Base-by-base conservation (phyloP, 2,888 invertebrate genomes). In the Neria commutata region DNA sequence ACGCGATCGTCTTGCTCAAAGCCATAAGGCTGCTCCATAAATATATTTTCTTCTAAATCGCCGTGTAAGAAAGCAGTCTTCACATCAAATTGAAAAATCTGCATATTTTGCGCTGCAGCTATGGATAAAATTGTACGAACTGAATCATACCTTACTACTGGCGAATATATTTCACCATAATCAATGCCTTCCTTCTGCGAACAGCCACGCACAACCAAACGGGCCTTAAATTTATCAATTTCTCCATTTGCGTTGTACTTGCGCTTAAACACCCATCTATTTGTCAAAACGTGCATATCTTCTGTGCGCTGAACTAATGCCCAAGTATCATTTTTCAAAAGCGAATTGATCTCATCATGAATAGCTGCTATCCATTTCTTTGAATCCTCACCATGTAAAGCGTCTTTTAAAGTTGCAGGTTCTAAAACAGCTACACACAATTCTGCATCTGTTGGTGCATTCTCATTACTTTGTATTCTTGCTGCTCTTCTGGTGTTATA, bases 271-370 rank as follows among this genome's bases (percentile, higher is more conserved):
- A 56, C 29, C 61, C 65, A 65, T 21, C 55, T 17, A 42, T 48
- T 49, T 11, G 34, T 29, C 1, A 56, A 40, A 33, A 56, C 45
- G 34, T 60, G 54, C 4, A 45, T 55, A 42, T 29, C 29, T 26
- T 16, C 25, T 14, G 61, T 52, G 48, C 49, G 45, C 2, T 50
- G 50, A 10, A 57, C 53, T 24, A 60, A 21, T 5, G 40, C 14
- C 60, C 58, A 61, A 6, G 58, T 64, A 2, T 51, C 40, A 42
- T 60, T 62, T 33, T 53, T 50, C n/a, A 29, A 10, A 6, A 60
- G 42, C n/a, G 58, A 37, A n/a, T 87, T 85, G 11, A 94, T 83
- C 74, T 93, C 93, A 74, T 92, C 89, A 66, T 89, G 88, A 87
- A 95, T 91, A 1, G 94, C 89, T 48, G 89, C 89, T 63, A 95